Base-by-base conservation (phyloP, 2,888 invertebrate genomes). In the Epirrita christyi region DNA sequence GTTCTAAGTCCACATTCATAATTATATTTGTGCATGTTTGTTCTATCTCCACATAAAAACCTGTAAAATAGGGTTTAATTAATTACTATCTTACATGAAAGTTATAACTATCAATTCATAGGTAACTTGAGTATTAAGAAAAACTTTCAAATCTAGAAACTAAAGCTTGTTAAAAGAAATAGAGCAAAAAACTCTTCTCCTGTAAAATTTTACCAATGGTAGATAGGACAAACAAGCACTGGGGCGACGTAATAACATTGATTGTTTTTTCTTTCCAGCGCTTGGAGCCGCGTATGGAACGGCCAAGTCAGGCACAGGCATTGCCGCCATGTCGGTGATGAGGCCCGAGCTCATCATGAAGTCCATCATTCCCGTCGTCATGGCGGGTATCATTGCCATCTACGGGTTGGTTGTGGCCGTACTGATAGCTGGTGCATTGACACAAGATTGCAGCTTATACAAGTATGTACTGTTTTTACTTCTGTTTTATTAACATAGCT, bases 241-340 rank as follows among this genome's bases (percentile, higher is more conserved):
- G 28, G 28, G 28, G 28, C 28, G 28, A 28, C 28, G 32, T 9
- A 9, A 1, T 32, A 32, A 36, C 9, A 15, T 21, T 21, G 14
- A 37, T 29, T n/a, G 42, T 48, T 44, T 52, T 1, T 49, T n/a
- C 21, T 8, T 89, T 94, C 63, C 92, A 98, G 99, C 99, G 83
- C 94, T 99, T 83, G 99, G 99, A 89, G 99, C 99, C 61, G 99
- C 99, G 58, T 99, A 99, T 95, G 99, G 99, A 85, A 99, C 99
- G 72, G 99, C 99, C 71, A 99, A 99, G 93, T 99, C 99, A 65
- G 99, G 99, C 72, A 99, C 99, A 69, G 99, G 99, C 93, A 99
- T 99, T 84, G 99, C 99, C 78, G 99, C 99, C 85, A 99, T 99
- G 99, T 98, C 99, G 78, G 99, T 99, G 85, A 99, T 99, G 98